Base-by-base conservation (phyloP, 1,140 invertebrate genomes). In the Papilio helenus region DNA sequence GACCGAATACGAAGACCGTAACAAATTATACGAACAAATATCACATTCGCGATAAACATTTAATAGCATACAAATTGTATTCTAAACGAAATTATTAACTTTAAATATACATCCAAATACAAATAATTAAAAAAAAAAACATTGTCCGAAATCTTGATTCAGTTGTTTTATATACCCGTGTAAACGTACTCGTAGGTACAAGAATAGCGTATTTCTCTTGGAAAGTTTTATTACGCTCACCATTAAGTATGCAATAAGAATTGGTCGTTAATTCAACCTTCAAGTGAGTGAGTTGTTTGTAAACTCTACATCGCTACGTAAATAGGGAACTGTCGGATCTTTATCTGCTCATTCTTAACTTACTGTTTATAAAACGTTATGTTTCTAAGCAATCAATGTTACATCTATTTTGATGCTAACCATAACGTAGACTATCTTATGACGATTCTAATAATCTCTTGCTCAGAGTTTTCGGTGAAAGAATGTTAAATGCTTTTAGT, bases 181-280 rank as follows among this genome's bases (percentile, higher is more conserved):
- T 26, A 61, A 26, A 26, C 10, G 23, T n/a, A n/a, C n/a, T n/a
- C n/a, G n/a, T 26, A 26, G 58, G 9, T 61, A 26, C 9, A 68
- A 68, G 61, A 29, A 68, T 7, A 29, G 26, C 61, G 61, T 68
- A 34, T 29, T 68, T 68, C 23, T 16, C 26, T 12, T 65, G 61
- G 58, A 65, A 65, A 65, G 58, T 65, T 65, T 65, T 65, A 65
- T 65, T 65, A 65, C 58, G 58, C 23, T 65, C 58, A 65, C 58
- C 58, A 65, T 65, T 68, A 68, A 68, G 61, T 16, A 68, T 68
- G 26, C 61, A 68, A 68, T 68, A 68, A 68, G 61, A 68, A 68
- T 68, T 29, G 23, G 61, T 34, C 61, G 61, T 68, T 68, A 68
- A 29, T 68, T 68, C 26, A 68, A 68, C 61, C 3, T 68, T 7